phyloP scores from a whole-genome alignment of 2,888 invertebrate species.

The Ypsolopha scabrella region DNA sequence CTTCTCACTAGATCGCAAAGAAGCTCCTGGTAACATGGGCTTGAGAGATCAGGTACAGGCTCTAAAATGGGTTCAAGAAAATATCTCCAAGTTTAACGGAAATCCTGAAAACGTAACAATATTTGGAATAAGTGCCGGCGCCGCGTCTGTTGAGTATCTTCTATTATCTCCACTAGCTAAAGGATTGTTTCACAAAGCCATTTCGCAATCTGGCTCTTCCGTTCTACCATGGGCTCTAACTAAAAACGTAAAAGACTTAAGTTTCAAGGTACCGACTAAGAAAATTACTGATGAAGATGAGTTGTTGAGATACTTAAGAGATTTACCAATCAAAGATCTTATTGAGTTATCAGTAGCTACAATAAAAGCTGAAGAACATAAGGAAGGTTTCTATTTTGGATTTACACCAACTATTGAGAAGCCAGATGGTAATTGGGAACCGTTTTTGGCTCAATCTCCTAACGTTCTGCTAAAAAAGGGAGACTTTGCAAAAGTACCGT shows the following conservation, averaged over 20 bases:
- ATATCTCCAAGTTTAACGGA: constrained; percentile 59
- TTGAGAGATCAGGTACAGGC: constrained; percentile 64
- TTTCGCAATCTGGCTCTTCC: constrained; percentile 65
- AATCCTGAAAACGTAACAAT: constrained; percentile 60
- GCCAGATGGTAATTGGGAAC: constrained; percentile 38
- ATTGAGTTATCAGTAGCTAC: constrained; percentile 32
- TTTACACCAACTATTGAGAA: constrained; percentile 59
- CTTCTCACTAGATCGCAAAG: constrained; percentile 41
- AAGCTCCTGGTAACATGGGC: constrained; percentile 62
- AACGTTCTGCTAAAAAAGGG: constrained; percentile 42
- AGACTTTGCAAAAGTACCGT: constrained; percentile 55
- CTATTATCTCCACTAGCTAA: constrained; percentile 48
- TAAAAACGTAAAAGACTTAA: constrained; percentile 30
- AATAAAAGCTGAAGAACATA: constrained; percentile 21
- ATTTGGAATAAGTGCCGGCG: constrained; percentile 67
- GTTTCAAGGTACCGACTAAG: constrained; percentile 30
- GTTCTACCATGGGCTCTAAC: constrained; percentile 59
- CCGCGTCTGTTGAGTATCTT: constrained; percentile 53
- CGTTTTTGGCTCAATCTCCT: constrained; percentile 51
- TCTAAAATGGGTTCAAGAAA: constrained; percentile 61
- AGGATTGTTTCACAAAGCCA: constrained; percentile 66
- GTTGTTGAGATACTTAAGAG: constrained; percentile 38
- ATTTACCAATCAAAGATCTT: constrained; percentile 34
- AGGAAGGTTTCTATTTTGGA: constrained; percentile 53
- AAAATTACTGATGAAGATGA: constrained; percentile 26